Base-by-base conservation (phyloP, 2,888 invertebrate species). In the Azorinus chamasolen region DNA sequence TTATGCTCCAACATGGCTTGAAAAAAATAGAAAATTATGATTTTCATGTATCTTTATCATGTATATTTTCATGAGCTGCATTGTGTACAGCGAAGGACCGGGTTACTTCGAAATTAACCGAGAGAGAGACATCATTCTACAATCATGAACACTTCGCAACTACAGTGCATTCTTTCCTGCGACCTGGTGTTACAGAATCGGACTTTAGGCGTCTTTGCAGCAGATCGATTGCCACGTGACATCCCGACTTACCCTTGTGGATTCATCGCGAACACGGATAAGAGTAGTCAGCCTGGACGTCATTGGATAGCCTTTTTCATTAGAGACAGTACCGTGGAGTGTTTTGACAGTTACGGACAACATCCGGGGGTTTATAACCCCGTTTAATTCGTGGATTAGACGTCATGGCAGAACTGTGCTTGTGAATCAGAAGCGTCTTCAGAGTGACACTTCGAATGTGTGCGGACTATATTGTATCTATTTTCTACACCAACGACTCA, bases 251-350 rank as follows among this genome's bases (percentile, higher is more conserved):
- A 8, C 6, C 48, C 71, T 6, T 69, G n/a, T 20, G 61, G 69
- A 27, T 69, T 69, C 25, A 61, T 69, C n/a, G 41, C 27, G 5
- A 65, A 65, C 24, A 65, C 65, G 3, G 55, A 65, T 46, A 48
- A 46, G 25, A 48, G 55, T 53, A 45, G 22, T 24, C 45, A 45
- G 32, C 43, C 69, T 14, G 69, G 69, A 10, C 10, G n/a, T 20
- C 69, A 69, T 22, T 69, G 59, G 61, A 45, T 57, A 14, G 71
- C 70, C 6, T 66, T 70, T 58, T 71, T 46, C 32, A 37, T 51
- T 24, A 51, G 25, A 24, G 25, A 51, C 51, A 51, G 25, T 51
- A 24, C 12, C 16, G 25, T 24, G 24, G 51, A 25, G 12, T 51
- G 51, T 51, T 51, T 22, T 24, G 51, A 51, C 24, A 51, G 24